phyloP scores from a whole-genome alignment of 1,140 invertebrate species.

The Latrodectus geometricus region DNA sequence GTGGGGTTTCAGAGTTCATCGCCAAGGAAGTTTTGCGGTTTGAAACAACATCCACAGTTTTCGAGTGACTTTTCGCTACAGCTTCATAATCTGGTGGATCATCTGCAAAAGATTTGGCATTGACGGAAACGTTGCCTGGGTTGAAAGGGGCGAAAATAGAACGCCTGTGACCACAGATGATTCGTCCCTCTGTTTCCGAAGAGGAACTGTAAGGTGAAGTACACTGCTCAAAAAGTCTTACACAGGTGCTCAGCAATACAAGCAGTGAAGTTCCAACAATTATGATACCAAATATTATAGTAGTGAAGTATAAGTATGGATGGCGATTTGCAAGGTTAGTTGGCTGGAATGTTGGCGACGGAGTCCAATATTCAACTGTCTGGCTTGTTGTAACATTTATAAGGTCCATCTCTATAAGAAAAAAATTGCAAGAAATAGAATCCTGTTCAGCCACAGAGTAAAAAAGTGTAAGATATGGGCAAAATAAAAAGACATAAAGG shows the following conservation, averaged over 20 bases:
- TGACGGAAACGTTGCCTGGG: no score
- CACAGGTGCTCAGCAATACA: background rate
- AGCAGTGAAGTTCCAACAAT: slow-evolving; percentile 15
- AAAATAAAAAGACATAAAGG: no score
- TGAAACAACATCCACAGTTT: no score
- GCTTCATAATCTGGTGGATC: slow-evolving; percentile 17
- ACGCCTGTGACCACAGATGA: background rate
- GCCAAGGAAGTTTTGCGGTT: background rate
- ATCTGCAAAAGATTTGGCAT: background rate
- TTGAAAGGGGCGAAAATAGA: background rate
- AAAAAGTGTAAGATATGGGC: no score
- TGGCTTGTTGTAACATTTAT: background rate
- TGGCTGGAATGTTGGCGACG: background rate
- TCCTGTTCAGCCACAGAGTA: background rate
- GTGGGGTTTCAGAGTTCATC: slow-evolving; percentile 7
- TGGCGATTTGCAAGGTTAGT: background rate
- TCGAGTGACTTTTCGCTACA: background rate
- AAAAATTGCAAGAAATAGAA: background rate
- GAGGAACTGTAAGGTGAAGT: background rate
- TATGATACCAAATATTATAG: background rate
- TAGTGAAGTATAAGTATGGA: slow-evolving; percentile 21
- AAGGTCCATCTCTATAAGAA: background rate
- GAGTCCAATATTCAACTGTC: background rate
- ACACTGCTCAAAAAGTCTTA: background rate
- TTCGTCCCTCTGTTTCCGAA: background rate